Base-by-base conservation (phyloP, 2,888 invertebrate species). In the Palloptera scutellata region DNA sequence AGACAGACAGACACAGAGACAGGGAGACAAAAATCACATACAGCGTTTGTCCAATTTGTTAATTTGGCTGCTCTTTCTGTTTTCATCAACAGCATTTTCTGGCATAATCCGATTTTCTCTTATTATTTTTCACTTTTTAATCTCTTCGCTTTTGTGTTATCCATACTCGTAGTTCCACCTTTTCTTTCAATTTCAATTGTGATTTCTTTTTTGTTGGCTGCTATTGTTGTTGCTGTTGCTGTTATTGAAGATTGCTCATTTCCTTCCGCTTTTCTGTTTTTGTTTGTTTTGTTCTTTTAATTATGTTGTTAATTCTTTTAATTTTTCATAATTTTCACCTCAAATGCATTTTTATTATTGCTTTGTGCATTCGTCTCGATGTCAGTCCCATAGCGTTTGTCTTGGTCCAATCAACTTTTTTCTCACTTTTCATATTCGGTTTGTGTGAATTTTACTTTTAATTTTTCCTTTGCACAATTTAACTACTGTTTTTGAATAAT, bases 21-120 rank as follows among this genome's bases (percentile, higher is more conserved):
- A n/a, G n/a, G n/a, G n/a, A n/a, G n/a, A 30, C 30, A 30, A 30
- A 30, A 30, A 30, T 2, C 6, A 6, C 30, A 30, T 30, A 30
- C 30, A 30, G 30, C 6, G 54, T 64, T 63, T 73, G 72, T 66
- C 64, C 69, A 72, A 73, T 71, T 77, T 78, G 78, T 76, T 78
- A 78, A 78, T 77, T 77, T 79, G 30, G 70, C 79, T 69, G 78
- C 70, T 72, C 68, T 71, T 75, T 65, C 68, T 48, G 9, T 11
- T 17, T 53, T 15, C 53, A 53, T 15, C 17, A 53, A n/a, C n/a
- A 17, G 1, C 42, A 57, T 70, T 69, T 53, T 69, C 63, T 70
- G 61, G 65, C 67, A 72, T 75, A 75, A 74, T 72, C 71, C 75
- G 69, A 65, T 71, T 67, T 67, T 68, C 62, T 63, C 62, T 66